Conservation (phyloP, 35 echinoderm and acorn worm species). For the Heliocidaris erythrogramma region DNA sequence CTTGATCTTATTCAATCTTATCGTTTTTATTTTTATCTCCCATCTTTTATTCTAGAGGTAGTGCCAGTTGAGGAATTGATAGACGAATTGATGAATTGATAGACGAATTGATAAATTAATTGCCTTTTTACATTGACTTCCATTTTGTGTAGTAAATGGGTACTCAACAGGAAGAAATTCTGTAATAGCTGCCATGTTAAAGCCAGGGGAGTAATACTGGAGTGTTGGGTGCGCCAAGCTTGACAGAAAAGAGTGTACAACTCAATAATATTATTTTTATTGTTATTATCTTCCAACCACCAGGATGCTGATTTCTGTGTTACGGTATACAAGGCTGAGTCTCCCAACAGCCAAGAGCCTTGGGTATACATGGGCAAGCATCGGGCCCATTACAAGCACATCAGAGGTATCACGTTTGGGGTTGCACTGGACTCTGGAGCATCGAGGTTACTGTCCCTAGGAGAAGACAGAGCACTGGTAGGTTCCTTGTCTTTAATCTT, state of each 20-base stretch:
- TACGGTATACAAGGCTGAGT: slow-evolving; percentile 77
- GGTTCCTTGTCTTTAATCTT: background rate
- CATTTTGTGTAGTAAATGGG: too few species aligned
- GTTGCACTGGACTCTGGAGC: slow-evolving; percentile 75
- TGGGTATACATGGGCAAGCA: slow-evolving; percentile 97
- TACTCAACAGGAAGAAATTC: too few species aligned
- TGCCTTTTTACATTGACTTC: too few species aligned
- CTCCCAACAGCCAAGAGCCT: slow-evolving; percentile 61
- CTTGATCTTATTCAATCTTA: background rate
- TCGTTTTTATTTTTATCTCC: background rate
- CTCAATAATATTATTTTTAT: background rate
- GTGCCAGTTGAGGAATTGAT: too few species aligned
- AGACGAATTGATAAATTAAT: too few species aligned
- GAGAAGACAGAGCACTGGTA: slow-evolving; percentile 94
- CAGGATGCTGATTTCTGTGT: slow-evolving; percentile 99
- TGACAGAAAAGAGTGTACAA: background rate
- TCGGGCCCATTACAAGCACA: slow-evolving; percentile 92
- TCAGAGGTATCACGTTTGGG: slow-evolving; percentile 82
- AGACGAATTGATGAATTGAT: too few species aligned
- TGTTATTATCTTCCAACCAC: background rate
- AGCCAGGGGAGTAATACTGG: background rate
- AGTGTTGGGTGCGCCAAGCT: background rate
- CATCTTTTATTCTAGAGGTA: background rate
- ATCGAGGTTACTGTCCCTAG: slow-evolving; percentile 87
- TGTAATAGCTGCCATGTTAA: too few species aligned